Evolutionary conservation across 2,797 vertebrate species (phyloP).

Genomic region (Hephaestus fuliginosus): DNA sequence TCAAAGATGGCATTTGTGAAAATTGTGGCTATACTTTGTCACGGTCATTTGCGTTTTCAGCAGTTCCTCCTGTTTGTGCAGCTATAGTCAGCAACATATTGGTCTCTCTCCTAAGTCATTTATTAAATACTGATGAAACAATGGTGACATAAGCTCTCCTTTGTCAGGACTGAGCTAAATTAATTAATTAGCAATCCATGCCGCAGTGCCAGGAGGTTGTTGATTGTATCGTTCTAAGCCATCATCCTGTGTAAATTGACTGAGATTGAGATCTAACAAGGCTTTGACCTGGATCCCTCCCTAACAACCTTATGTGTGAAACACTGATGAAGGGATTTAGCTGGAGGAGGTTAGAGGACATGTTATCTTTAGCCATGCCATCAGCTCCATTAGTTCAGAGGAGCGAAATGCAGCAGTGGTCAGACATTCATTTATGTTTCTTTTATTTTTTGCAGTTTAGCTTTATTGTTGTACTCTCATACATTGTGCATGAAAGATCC

Average conservation of each 20-base stretch:
- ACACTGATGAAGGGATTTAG: conserved; percentile 81
- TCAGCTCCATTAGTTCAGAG: conserved; percentile 67
- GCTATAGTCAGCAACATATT: conserved; percentile 38
- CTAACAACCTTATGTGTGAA: conserved; percentile 74
- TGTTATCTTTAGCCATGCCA: conserved; percentile 78
- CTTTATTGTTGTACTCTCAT: conserved; percentile 1
- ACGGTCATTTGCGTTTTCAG: conserved; percentile 44
- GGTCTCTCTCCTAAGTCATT: conserved; percentile 60
- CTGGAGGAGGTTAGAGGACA: conserved; percentile 72
- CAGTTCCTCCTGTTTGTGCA: conserved; percentile 32
- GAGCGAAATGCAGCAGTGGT: conserved; percentile 44
- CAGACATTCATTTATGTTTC: conserved; percentile 3
- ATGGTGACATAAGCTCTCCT: conserved; percentile 75
- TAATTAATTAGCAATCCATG: conserved; percentile 82
- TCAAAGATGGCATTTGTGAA: conserved; percentile 45
- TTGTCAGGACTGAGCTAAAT: conserved; percentile 73
- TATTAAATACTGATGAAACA: conserved; percentile 75
- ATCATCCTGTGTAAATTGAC: conserved; percentile 84
- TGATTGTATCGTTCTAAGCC: conserved; percentile 83
- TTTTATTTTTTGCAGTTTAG: conserved; percentile 29
- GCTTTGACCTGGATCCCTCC: conserved; percentile 81
- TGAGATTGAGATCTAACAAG: conserved; percentile 85
- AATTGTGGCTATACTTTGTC: conserved; percentile 33
- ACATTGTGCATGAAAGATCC: background rate
- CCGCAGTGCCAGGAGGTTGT: conserved; percentile 77